Evolutionary conservation across 64 coral and sea anemone species (phyloP), one percentile per base, ranked within the genome.

Genomic region (Montipora capricornis): DNA sequence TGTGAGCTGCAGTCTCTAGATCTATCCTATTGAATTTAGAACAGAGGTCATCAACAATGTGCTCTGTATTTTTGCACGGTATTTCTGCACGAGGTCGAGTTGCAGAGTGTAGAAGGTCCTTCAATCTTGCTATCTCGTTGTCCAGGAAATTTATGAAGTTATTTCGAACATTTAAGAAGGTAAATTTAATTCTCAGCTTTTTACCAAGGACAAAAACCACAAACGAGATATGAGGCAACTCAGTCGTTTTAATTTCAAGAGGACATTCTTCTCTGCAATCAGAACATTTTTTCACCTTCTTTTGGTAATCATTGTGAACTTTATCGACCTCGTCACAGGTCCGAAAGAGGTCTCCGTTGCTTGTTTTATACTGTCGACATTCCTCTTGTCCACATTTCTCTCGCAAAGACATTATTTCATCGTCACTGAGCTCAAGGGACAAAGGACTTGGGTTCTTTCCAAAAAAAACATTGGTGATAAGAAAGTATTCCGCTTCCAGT

Each of bases 381-480:
- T 83, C 80, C 4, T 76, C 80, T 15, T 8, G 45, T 5, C 90
- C 90, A 68, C 90, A 92, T 29, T 45, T 73, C 61, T 71, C 69
- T 6, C 49, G 90, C 26, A 92, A 74, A 17, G 80, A 51, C 6
- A 74, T n/a, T 20, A 92, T 8, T 4, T 92, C 90, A 22, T 92
- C 69, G 5, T 85, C 58, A 24, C 52, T 78, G 1, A 92, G 90
- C 6, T 86, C 90, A 77, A 92, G 53, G 47, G 46, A 64, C 5
- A 92, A 44, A 11, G 17, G 4, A 77, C 60, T 64, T 50, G 80
- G 90, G 45, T 68, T 75, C 15, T 48, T 26, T 22, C 52, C 59
- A 17, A 95, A 95, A 16, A 95, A 79, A 4, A 44, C n/a, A 9
- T 91, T 95, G 17, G 87, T 44, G 46, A 96, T 96, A 3, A 96